Evolutionary conservation across 2,888 invertebrate genomes (phyloP).

Genomic region (Thymelicus lineola): DNA sequence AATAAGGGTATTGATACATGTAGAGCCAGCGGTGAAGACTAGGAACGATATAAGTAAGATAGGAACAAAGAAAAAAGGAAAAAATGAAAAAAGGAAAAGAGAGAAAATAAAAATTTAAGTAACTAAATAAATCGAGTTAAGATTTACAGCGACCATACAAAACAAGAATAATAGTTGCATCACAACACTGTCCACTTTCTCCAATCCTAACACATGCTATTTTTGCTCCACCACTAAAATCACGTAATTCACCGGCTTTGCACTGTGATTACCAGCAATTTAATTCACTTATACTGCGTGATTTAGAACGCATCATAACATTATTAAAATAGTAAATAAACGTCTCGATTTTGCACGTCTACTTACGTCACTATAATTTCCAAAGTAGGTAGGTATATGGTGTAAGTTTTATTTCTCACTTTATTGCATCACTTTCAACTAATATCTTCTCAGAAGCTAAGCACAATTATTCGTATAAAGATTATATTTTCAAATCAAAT

Average conservation of each 20-base stretch:
- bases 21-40: too few relatives aligned
- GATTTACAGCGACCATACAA: background rate
- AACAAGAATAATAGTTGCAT: conserved; percentile 30
- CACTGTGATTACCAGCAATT: conserved; percentile 8
- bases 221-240: conserved; percentile 13
- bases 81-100: too few relatives aligned
- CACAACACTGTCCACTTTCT: conserved; percentile 26
- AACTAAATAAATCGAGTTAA: background rate
- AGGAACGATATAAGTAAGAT: too few relatives aligned
- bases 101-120: background rate
- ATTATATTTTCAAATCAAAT: background rate
- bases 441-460: background rate
- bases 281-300: background rate
- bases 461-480: background rate
- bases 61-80: too few relatives aligned
- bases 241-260: conserved; percentile 20
- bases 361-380: background rate
- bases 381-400: background rate
- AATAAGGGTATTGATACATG: too few relatives aligned
- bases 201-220: conserved; percentile 24
- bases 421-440: conserved; percentile 4
- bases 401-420: background rate
- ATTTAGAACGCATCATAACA: background rate
- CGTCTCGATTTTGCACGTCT: background rate
- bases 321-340: conserved; percentile 26